phyloP scores from a whole-genome alignment of 37 sponge, comb jelly and placozoan species.

The Spongilla lacustris region DNA sequence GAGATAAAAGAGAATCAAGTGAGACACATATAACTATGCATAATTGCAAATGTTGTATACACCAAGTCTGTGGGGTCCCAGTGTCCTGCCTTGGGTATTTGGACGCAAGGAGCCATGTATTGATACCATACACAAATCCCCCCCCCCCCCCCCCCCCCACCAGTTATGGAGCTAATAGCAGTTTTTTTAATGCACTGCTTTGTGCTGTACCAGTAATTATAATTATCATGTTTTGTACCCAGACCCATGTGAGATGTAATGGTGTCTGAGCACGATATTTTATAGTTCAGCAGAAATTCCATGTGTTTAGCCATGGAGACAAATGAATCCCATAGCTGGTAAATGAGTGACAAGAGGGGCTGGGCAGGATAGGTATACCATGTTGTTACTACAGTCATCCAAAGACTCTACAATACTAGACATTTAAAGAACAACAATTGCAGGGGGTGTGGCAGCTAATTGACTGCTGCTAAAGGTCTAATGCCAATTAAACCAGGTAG shows the following conservation, averaged over 20 bases:
- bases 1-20: neutral
- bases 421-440: neutral
- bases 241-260: constrained; percentile 1
- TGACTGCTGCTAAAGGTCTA: neutral
- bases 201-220: neutral
- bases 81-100: neutral
- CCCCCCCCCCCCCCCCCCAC: neutral
- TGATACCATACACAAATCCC: neutral
- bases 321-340: neutral
- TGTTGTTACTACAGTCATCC: neutral
- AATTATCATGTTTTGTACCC: neutral
- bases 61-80: neutral
- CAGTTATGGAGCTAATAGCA: neutral
- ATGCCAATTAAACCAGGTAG: neutral
- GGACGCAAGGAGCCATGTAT: neutral
- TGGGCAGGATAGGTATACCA: neutral
- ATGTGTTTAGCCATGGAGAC: neutral
- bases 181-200: neutral
- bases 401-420: neutral
- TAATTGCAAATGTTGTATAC: neutral
- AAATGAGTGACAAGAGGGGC: neutral
- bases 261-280: constrained; percentile 1
- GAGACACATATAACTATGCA: neutral
- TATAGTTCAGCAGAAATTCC: constrained; percentile 1
- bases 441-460: neutral